Base-by-base conservation (phyloP, 2,888 invertebrate genomes). In the Cosmopolites sordidus region DNA sequence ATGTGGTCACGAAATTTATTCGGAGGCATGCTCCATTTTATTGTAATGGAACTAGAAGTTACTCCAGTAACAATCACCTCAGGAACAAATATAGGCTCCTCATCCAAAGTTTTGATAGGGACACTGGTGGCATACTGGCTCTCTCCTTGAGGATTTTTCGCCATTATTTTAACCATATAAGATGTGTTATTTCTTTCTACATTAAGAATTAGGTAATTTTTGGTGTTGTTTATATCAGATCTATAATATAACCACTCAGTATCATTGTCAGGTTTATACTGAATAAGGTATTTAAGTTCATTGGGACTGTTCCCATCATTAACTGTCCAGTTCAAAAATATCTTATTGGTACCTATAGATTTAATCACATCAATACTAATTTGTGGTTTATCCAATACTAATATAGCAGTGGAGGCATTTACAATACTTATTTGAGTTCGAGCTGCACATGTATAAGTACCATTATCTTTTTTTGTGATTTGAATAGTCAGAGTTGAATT, bases 261-360 rank as follows among this genome's bases (percentile, higher is more conserved):
- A 17, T 76, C 73, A n/a, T 77, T 76, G 3, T 74, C 72, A 5
- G 76, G 78, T 74, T 80, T 78, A 59, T 77, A 76, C 62, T 77
- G 76, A 22, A 79, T 74, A 39, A 75, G 70, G 62, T 78, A 81
- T 65, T 79, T 76, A 11, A 87, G 72, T 59, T 76, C 75, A 15
- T 89, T 78, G 0, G 83, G 82, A 45, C 83, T 83, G 67, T 92
- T 91, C 56, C 87, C 87, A 55, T 85, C 81, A 54, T 83, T 82
- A 0, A 89, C 79, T 0, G 89, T 90, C 91, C 92, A 92, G 68
- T 90, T 91, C 1, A 92, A 69, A 70, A 82, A 92, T 40, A 92
- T 81, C 69, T 85, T 83, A 5, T 81, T 79, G 0, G 83, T 82
- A 46, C 86, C 89, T 14, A 92, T 87, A 0, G 88, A 82, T 69